phyloP scores from a whole-genome alignment of 2,888 invertebrate genomes.

The Falcaria lacertinaria region DNA sequence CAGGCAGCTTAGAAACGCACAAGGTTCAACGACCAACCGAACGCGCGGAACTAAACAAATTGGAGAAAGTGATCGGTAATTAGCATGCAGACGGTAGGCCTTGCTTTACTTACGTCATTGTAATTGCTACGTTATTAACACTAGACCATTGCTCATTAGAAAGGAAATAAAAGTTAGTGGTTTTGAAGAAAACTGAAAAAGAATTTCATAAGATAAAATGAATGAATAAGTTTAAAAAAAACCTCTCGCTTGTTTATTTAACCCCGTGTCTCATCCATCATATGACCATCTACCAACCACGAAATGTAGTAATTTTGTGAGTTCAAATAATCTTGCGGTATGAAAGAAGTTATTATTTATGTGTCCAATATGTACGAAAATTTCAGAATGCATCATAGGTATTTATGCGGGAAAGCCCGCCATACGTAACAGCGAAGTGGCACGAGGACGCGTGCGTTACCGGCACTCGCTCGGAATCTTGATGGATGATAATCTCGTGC shows the following conservation, averaged over 20 bases:
- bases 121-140: constrained; percentile 4
- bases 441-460: constrained; percentile 46
- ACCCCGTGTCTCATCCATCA: too few relatives aligned
- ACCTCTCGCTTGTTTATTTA: too few relatives aligned
- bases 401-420: constrained; percentile 33
- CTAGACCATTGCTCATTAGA: constrained; percentile 12
- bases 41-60: constrained; percentile 16
- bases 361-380: too few relatives aligned
- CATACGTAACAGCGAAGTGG: constrained; percentile 40
- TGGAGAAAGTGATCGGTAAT: constrained; percentile 52
- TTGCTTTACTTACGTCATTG: constrained; percentile 41
- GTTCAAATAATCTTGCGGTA: too few relatives aligned
- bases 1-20: not conserved
- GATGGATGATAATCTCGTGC: constrained; percentile 16
- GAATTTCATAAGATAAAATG: too few relatives aligned
- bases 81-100: constrained; percentile 43
- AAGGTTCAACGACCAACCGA: constrained; percentile 3
- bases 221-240: too few relatives aligned
- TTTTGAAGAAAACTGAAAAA: too few relatives aligned
- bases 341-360: not conserved
- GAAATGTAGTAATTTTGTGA: too few relatives aligned
- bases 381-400: constrained; percentile 18
- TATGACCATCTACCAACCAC: too few relatives aligned
- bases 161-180: constrained; percentile 2
- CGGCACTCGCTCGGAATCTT: constrained; percentile 32